Conservation (phyloP, 2,797 vertebrate species). For the Sarcophilus harrisii region DNA sequence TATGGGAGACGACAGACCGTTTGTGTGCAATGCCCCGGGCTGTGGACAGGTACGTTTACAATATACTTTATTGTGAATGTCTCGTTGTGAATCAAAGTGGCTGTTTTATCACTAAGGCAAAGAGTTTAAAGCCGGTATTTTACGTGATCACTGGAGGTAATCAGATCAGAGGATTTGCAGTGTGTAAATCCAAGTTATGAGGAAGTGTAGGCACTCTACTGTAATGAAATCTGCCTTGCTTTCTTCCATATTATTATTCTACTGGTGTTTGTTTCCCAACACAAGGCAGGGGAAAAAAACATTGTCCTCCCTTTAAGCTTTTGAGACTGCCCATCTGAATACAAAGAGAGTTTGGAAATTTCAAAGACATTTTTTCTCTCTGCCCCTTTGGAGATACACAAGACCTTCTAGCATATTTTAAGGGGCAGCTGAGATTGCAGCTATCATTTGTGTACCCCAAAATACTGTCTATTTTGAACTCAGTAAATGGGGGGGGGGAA, state of each 20-base stretch:
- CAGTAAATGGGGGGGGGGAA: slow-evolving; percentile 18
- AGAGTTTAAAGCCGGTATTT: slow-evolving; percentile 85
- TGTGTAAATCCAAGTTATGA: slow-evolving; percentile 86
- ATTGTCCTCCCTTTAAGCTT: slow-evolving; percentile 53
- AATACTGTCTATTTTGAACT: slow-evolving; percentile 72
- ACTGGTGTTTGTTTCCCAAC: slow-evolving; percentile 69
- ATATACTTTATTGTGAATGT: slow-evolving; percentile 81
- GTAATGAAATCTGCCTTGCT: slow-evolving; percentile 81
- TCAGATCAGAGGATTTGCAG: slow-evolving; percentile 84
- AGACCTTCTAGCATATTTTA: slow-evolving; percentile 48
- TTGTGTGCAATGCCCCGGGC: slow-evolving; percentile 96
- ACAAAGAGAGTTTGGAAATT: slow-evolving; percentile 68
- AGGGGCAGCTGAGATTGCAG: slow-evolving; percentile 74
- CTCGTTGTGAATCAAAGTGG: slow-evolving; percentile 85
- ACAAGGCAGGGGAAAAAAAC: slow-evolving; percentile 49
- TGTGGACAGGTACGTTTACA: slow-evolving; percentile 96
- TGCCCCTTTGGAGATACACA: slow-evolving; percentile 49
- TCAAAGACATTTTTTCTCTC: slow-evolving; percentile 30
- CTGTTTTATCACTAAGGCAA: slow-evolving; percentile 85
- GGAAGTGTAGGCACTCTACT: slow-evolving; percentile 77
- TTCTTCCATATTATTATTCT: slow-evolving; percentile 75
- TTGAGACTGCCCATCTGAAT: slow-evolving; percentile 61
- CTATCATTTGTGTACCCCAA: slow-evolving; percentile 56
- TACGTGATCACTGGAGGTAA: slow-evolving; percentile 84
- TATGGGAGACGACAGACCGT: slow-evolving; percentile 99